Conservation (phyloP, 2,113 vertebrate genomes). For the Peucedramus taeniatus region DNA sequence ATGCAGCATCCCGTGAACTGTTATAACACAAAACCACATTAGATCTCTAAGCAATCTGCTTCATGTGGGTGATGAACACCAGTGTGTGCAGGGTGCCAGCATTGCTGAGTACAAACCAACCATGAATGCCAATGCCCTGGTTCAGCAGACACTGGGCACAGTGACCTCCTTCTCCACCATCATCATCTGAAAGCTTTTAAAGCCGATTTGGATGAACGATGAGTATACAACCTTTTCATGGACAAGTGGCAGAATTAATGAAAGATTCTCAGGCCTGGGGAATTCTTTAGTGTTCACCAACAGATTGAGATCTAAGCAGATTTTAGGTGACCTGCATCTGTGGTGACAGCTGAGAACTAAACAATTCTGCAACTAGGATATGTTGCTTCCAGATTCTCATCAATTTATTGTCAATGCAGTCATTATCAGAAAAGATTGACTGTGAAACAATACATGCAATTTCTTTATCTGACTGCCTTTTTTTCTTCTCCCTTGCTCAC, state of each 20-base stretch:
- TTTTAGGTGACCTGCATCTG: not conserved
- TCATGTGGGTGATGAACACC: not conserved
- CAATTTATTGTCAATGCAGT: not conserved
- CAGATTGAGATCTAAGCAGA: not conserved
- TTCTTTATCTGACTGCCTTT: not conserved
- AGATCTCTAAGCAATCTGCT: not conserved
- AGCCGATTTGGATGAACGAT: not conserved
- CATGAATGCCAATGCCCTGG: fast-evolving
- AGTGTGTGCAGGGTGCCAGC: not conserved
- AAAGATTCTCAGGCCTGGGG: not conserved
- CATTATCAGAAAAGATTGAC: not conserved
- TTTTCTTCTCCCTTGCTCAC: not conserved
- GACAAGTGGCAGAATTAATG: not conserved
- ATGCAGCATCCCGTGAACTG: not conserved
- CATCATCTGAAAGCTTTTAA: not conserved
- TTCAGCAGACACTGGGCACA: not conserved
- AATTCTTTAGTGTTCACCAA: not conserved
- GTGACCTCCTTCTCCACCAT: not conserved
- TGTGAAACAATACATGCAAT: not conserved
- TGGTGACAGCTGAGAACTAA: not conserved
- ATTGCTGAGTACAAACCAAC: not conserved
- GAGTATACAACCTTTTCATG: not conserved
- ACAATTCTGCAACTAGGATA: not conserved
- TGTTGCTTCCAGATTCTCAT: not conserved
- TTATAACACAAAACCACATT: not conserved